Conservation (phyloP, 2,113 vertebrate genomes). For the Anguilla japonica region DNA sequence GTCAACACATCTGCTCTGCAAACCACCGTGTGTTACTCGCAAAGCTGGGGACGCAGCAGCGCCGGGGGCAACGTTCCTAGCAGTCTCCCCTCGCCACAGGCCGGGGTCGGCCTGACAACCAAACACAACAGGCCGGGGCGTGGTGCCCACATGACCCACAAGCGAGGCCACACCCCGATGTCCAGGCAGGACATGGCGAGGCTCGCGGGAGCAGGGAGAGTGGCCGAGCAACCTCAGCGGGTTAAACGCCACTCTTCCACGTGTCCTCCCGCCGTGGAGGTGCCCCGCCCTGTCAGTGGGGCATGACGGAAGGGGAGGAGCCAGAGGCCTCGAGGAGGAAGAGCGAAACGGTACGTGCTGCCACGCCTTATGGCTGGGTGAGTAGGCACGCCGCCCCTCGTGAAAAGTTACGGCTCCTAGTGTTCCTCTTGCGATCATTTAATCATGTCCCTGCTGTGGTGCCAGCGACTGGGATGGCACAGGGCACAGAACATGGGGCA, state of each 20-base stretch:
- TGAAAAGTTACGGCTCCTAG: not conserved
- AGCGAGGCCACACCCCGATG: not conserved
- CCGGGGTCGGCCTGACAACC: slow-evolving; percentile 3
- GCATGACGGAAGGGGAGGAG: not conserved
- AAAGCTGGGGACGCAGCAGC: too few species aligned
- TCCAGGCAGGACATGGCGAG: not conserved
- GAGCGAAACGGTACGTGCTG: not conserved
- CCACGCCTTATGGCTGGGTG: not conserved
- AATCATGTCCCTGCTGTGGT: not conserved
- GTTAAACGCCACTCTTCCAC: not conserved
- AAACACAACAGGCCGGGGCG: not conserved
- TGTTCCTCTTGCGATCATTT: not conserved
- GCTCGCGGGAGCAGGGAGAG: not conserved
- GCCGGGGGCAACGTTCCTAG: not conserved
- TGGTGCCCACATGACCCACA: not conserved
- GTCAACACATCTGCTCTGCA: not conserved
- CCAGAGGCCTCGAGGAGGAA: not conserved
- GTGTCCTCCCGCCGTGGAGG: not conserved
- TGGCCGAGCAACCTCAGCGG: not conserved
- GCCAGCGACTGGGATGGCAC: slow-evolving; percentile 25
- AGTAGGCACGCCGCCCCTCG: not conserved
- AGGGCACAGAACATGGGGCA: not conserved
- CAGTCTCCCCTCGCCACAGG: not conserved
- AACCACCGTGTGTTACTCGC: not conserved
- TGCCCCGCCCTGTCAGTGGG: not conserved